These are phyloP conservation scores for Shargacucullia verbasci DNA, from an alignment of 2,888 invertebrate species.

Conservation along the genomic window DNA sequence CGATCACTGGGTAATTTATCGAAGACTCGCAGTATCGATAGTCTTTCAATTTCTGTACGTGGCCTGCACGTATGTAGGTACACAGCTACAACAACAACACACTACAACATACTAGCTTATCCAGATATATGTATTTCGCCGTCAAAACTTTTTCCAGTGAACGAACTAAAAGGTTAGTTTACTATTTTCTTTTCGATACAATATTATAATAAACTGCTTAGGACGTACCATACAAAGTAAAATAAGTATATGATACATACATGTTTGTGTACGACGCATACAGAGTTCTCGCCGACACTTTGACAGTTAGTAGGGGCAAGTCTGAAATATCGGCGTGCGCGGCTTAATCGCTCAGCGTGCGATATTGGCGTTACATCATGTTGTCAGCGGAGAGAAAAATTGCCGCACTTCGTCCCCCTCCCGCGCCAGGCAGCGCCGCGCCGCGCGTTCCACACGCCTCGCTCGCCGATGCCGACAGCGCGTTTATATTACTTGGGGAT, in stretches of 20 bases:
- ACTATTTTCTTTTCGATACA: conserved; percentile 57
- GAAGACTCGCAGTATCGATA: conserved; percentile 27
- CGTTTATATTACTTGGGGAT: conserved; percentile 85
- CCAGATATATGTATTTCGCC: conserved; percentile 29
- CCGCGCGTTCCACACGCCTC: conserved; percentile 68
- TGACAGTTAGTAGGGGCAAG: conserved; percentile 88
- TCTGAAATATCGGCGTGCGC: conserved; percentile 88
- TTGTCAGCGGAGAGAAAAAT: conserved; percentile 89
- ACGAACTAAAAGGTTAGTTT: conserved; percentile 51
- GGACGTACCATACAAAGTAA: conserved; percentile 44
- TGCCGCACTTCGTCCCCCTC: conserved; percentile 77
- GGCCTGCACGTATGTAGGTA: too few species aligned
- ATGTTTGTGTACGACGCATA: conserved; percentile 59
- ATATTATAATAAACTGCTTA: conserved; percentile 66
- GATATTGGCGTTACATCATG: conserved; percentile 89
- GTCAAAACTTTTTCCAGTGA: conserved; percentile 41
- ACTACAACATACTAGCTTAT: conserved; percentile 15
- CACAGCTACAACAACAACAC: too few species aligned
- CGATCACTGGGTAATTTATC: conserved; percentile 30
- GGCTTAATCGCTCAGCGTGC: conserved; percentile 89
- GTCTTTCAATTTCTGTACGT: neutral
- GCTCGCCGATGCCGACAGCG: conserved; percentile 79
- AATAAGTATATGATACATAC: conserved; percentile 50
- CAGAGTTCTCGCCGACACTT: conserved; percentile 82
- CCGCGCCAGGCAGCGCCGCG: conserved; percentile 60